Conservation (phyloP, 2,113 vertebrate genomes). For the Mesembrinibis cayennensis region DNA sequence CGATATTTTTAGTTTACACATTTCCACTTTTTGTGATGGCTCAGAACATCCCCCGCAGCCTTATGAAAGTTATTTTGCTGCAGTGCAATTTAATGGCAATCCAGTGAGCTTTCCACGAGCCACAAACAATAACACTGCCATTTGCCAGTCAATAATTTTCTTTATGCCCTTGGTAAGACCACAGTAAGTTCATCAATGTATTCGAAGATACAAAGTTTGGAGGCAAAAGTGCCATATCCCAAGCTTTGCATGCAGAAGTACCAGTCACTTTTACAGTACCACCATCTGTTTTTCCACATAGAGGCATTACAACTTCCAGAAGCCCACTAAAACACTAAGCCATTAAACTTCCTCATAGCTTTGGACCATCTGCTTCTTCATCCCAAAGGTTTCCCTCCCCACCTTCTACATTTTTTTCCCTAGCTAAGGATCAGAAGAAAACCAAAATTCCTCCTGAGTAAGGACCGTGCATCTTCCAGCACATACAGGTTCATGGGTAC, state of each 20-base stretch:
- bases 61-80: conserved; percentile 13
- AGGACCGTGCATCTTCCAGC: background rate
- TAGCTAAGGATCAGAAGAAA: background rate
- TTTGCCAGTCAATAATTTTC: conserved; percentile 47
- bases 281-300: conserved; percentile 60
- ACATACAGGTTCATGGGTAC: background rate
- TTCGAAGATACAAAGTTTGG: conserved; percentile 1
- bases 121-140: background rate
- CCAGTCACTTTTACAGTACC: conserved; percentile 30
- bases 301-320: conserved; percentile 41
- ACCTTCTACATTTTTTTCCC: background rate
- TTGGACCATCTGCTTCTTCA: conserved; percentile 30
- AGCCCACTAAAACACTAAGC: conserved; percentile 49
- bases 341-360: conserved; percentile 22
- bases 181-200: conserved; percentile 33
- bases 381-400: background rate
- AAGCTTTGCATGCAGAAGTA: conserved; percentile 6
- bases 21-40: conserved; percentile 45
- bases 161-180: conserved; percentile 51
- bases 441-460: background rate
- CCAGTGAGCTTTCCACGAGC: conserved; percentile 2
- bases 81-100: conserved; percentile 40
- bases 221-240: conserved; percentile 38
- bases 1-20: conserved; percentile 8
- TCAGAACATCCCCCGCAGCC: conserved; percentile 45